Conservation (phyloP, 2,797 vertebrate species). For the Semotilus atromaculatus region DNA sequence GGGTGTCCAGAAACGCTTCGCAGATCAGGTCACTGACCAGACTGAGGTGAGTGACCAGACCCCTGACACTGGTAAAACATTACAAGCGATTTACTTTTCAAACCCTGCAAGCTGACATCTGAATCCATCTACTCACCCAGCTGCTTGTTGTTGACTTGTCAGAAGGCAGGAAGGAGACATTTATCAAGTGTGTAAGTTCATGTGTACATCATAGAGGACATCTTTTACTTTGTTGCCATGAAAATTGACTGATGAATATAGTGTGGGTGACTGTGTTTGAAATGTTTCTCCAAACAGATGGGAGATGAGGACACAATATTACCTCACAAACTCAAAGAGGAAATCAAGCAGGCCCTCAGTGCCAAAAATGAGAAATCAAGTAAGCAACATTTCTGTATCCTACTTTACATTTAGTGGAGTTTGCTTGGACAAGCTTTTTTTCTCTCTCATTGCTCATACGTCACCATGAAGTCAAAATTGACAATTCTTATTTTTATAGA, state of each 20-base stretch:
- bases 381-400: conserved; percentile 59
- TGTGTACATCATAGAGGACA: not conserved
- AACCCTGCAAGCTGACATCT: not conserved
- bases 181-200: conserved; percentile 81
- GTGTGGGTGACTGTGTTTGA: not conserved
- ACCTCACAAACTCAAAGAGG: conserved; percentile 85
- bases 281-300: conserved; percentile 72
- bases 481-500: not conserved
- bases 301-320: conserved; percentile 89
- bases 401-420: not conserved
- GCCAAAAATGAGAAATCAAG: conserved; percentile 65
- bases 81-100: not conserved
- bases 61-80: not conserved
- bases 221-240: not conserved
- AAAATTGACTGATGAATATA: conserved; percentile 9
- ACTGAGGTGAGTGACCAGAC: conserved; percentile 71
- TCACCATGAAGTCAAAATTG: not conserved
- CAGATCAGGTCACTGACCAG: conserved; percentile 82
- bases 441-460: not conserved
- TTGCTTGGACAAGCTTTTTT: no score
- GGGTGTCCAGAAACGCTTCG: conserved; percentile 86
- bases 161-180: conserved; percentile 76
- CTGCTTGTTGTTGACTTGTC: conserved; percentile 89
- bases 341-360: conserved; percentile 81
- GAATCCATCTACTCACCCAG: conserved; percentile 70